Conservation (phyloP, 92 coral and sea anemone genomes). For the Plumapathes pennacea region DNA sequence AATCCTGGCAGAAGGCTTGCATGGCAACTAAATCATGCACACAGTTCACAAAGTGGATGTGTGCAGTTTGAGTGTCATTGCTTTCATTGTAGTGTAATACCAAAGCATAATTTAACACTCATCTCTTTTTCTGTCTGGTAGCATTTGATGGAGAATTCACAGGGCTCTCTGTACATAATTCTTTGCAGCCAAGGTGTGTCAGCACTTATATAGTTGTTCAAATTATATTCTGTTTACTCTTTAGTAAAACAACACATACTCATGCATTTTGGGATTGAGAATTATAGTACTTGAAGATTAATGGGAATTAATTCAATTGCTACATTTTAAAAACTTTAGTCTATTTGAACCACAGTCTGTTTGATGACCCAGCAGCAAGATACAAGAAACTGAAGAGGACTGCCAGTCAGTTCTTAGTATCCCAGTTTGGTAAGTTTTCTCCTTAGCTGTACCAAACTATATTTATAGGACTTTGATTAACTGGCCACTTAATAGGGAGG, state of each 20-base stretch:
- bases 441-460: no score
- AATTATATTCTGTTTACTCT: background rate
- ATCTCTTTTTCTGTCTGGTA: background rate
- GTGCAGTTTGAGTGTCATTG: no score
- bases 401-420: conserved; percentile 78
- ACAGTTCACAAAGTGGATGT: no score
- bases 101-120: background rate
- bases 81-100: background rate
- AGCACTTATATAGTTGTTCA: background rate
- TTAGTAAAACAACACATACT: no score
- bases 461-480: no score
- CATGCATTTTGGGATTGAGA: no score
- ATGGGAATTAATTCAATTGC: no score
- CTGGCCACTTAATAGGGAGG: no score
- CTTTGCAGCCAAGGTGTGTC: conserved; percentile 61
- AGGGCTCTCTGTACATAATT: conserved; percentile 71
- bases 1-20: no score
- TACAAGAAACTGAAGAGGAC: conserved; percentile 85
- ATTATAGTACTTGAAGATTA: no score
- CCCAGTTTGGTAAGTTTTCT: conserved; percentile 89
- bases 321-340: no score
- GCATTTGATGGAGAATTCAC: conserved; percentile 97
- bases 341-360: conserved; percentile 47
- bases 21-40: no score
- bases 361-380: conserved; percentile 85